Base-by-base conservation (phyloP, 2,113 vertebrate genomes). In the Turdus rufiventris region DNA sequence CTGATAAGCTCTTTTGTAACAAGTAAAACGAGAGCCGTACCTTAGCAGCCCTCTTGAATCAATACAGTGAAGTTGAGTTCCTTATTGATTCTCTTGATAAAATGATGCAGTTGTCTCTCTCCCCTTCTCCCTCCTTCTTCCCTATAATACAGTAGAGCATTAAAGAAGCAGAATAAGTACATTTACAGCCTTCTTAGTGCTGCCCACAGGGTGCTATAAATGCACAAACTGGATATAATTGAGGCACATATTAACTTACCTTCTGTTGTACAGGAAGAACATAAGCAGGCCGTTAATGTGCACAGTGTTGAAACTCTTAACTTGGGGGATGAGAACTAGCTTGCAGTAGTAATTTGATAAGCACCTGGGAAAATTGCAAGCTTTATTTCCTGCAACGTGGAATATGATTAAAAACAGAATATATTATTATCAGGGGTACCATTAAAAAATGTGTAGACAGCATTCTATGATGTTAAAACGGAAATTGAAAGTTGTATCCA, bases 361-460 rank as follows among this genome's bases (percentile, higher is more conserved):
- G 97, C 98, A 98, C 98, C 98, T 99, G 99, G 99, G 99, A 99
- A 99, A 99, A 99, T 97, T 98, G 97, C 97, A 98, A 98, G 98
- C 98, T 98, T 98, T 98, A 98, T 98, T 98, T 98, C 97, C 98
- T 98, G 97, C 97, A 98, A 98, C 86, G 95, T 98, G 98, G 98
- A 99, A 99, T 99, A 99, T 99, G 98, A 99, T 99, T 99, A 99
- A 99, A 99, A 99, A 97, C 98, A 98, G 97, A 98, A 98, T 98
- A 98, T 99, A 99, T 99, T 99, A 99, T 99, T 99, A 98, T 98
- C 99, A 98, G 95, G 98, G 99, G 99, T 98, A 97, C 98, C 98
- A 99, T 99, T 99, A 99, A 99, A 98, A 99, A 99, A 98, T 98
- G 98, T 99, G 98, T 98, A 99, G 98, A 99, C 98, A 98, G 98